Base-by-base conservation (phyloP, 2,888 invertebrate genomes). In the Heliconius charithonia region DNA sequence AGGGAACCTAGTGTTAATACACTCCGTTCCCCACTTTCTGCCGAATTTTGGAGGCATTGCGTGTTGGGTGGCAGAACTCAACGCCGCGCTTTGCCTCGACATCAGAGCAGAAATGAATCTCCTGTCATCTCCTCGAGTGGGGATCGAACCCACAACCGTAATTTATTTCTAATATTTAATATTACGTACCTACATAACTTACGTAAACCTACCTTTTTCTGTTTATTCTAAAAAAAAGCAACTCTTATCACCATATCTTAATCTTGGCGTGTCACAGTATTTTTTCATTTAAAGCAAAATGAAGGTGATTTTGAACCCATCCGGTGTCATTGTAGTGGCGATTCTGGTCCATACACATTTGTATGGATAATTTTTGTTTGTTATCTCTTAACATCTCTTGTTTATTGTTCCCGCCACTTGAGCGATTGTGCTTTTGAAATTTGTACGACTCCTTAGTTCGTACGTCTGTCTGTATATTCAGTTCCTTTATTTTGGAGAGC, bases 241-340 rank as follows among this genome's bases (percentile, higher is more conserved):
- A 45, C 51, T 80, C 70, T 29, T 75, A 65, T 79, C 65, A 80
- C 79, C 80, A 75, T 72, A 75, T 76, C 67, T 78, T 71, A 83
- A 80, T 81, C 88, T 91, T 91, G 91, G 91, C 91, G 86, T 82
- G 71, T 76, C 82, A 86, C 88, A 85, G 81, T 83, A 82, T 88
- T 91, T 91, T 29, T 91, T 90, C 89, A 86, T 88, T 87, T 83
- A 84, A 85, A 86, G 86, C 87, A 89, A 91, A 83, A 92, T 89
- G 91, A 91, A 91, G 86, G 90, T 87, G 84, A 69, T 69, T 69
- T 69, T n/a, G 41, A 85, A 85, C 87, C 88, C 92, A 91, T 93
- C 92, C 93, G 92, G 91, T 89, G 86, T 45, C 74, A 41, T 87
- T 90, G 89, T 89, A 78, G 77, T 77, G 80, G 78, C 63, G 71